Conservation (phyloP, 2,888 invertebrate species). For the Gibbula magus region DNA sequence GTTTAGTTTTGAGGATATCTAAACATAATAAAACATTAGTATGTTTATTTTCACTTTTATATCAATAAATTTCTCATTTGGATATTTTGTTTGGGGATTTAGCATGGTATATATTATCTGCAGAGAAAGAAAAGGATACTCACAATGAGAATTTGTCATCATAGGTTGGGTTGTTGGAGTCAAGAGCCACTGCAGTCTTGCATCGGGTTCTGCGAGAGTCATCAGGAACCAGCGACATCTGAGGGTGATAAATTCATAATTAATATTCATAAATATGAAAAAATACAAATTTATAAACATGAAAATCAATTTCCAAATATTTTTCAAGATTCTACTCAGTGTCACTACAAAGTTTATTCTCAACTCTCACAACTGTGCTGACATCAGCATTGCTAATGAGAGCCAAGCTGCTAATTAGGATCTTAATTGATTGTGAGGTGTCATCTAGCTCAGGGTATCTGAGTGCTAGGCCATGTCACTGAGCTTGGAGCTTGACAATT, state of each 20-base stretch:
- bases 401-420: too few species aligned
- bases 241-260: not conserved
- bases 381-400: too few species aligned
- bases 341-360: too few species aligned
- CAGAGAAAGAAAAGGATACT: slow-evolving; percentile 47
- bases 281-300: too few species aligned
- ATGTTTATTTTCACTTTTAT: not conserved
- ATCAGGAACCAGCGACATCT: slow-evolving; percentile 71
- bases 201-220: slow-evolving; percentile 64
- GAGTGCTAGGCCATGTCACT: too few species aligned
- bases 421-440: too few species aligned
- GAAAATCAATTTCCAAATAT: too few species aligned
- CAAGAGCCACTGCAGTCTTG: slow-evolving; percentile 63
- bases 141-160: slow-evolving; percentile 74
- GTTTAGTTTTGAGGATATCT: not conserved
- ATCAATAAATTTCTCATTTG: not conserved
- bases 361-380: too few species aligned
- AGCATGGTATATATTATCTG: not conserved
- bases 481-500: too few species aligned
- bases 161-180: slow-evolving; percentile 69
- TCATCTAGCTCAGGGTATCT: too few species aligned
- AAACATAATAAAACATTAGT: not conserved
- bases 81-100: not conserved
- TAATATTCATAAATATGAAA: too few species aligned
- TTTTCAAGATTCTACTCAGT: too few species aligned